A percentile compares a stretch with the other conserved stretches of the same genome.
phyloP scores from a whole-genome alignment of 2,113 vertebrate genomes.

The Apaloderma vittatum region DNA sequence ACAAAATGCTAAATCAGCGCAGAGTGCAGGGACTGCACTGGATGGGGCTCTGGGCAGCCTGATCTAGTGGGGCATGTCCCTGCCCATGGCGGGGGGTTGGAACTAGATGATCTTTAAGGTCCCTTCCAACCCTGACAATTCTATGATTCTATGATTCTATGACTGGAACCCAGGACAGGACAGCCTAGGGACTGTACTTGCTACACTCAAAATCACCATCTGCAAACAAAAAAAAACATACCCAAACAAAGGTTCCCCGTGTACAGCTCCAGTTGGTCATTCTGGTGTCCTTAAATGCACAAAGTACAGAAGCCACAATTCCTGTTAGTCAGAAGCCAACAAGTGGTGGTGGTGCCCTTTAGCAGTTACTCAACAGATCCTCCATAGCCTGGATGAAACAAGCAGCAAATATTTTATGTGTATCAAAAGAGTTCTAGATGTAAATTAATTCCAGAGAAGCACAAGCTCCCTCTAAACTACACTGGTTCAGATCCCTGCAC shows the following conservation, averaged over 20 bases:
- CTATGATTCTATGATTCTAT: too few species aligned
- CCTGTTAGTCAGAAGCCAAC: neutral
- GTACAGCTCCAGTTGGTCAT: neutral
- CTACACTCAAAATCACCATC: fast-evolving
- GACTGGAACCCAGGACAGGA: neutral
- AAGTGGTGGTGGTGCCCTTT: neutral
- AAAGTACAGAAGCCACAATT: neutral
- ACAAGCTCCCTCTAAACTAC: neutral
- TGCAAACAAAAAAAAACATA: neutral
- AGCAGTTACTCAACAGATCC: neutral
- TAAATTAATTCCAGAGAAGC: neutral
- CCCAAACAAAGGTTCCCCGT: neutral
- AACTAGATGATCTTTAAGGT: too few species aligned
- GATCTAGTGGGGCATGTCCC: too few species aligned
- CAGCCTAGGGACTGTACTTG: neutral
- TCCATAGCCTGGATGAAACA: neutral
- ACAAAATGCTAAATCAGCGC: neutral
- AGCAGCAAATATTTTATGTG: neutral
- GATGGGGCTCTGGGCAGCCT: too few species aligned
- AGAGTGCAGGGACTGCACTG: neutral
- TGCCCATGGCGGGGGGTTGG: too few species aligned
- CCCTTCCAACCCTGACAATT: too few species aligned
- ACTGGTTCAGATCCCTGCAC: neutral
- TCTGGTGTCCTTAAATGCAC: neutral
- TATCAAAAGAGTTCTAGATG: neutral